phyloP scores from a whole-genome alignment of 2,888 invertebrate genomes.

The Julus scandinavius region DNA sequence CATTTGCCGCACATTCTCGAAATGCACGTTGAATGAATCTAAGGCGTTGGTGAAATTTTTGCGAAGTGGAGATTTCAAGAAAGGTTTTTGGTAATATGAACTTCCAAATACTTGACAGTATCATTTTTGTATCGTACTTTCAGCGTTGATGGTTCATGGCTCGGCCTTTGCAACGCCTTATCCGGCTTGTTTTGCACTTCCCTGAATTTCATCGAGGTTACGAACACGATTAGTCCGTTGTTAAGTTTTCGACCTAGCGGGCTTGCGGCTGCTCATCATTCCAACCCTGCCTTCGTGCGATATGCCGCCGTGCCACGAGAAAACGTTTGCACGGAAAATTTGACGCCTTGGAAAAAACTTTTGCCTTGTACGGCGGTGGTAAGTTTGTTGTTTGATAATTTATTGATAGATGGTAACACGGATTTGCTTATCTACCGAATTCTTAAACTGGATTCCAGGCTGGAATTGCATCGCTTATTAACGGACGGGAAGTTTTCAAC shows the following conservation, averaged over 20 bases:
- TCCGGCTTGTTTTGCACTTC: slow-evolving; percentile 97
- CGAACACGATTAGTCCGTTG: slow-evolving; percentile 85
- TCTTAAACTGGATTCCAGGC: slow-evolving; percentile 66
- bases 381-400: slow-evolving; percentile 57
- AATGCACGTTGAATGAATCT: too few relatives aligned
- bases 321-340: slow-evolving; percentile 97
- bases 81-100: not conserved
- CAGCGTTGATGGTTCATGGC: slow-evolving; percentile 87
- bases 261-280: slow-evolving; percentile 71
- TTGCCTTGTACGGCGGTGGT: slow-evolving; percentile 91
- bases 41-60: too few relatives aligned
- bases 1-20: too few relatives aligned
- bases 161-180: slow-evolving; percentile 85
- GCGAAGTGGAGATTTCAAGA: too few relatives aligned
- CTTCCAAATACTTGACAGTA: not conserved
- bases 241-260: slow-evolving; percentile 84
- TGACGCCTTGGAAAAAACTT: slow-evolving; percentile 98
- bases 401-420: too few relatives aligned
- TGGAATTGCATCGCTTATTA: slow-evolving; percentile 87
- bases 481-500: slow-evolving; percentile 90
- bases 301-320: slow-evolving; percentile 95
- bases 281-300: slow-evolving; percentile 65
- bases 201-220: slow-evolving; percentile 88
- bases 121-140: slow-evolving; percentile 58
- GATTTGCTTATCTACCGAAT: not conserved